These are phyloP conservation scores for Drosophila subsilvestris DNA, from an alignment of 2,888 invertebrate species.

Conservation along the genomic window DNA sequence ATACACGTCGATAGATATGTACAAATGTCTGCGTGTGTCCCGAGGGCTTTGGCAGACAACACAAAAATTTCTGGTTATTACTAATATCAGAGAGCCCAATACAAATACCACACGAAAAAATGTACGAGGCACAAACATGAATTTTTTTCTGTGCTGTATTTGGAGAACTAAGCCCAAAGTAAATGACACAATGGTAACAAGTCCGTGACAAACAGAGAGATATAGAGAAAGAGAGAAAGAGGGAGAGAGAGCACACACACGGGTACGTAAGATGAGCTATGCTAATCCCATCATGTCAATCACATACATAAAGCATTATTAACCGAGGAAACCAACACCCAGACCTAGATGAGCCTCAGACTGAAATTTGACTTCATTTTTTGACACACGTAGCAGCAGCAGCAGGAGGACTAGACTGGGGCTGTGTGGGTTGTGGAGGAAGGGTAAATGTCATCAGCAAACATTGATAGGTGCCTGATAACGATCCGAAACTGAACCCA, in stretches of 20 bases:
- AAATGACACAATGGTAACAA: slow-evolving; percentile 62
- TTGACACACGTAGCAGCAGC: slow-evolving; percentile 55
- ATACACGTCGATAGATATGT: neutral
- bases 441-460: slow-evolving; percentile 58
- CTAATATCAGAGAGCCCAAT: slow-evolving; percentile 70
- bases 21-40: slow-evolving; percentile 6
- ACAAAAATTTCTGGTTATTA: slow-evolving; percentile 64
- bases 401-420: neutral
- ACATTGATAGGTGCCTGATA: slow-evolving; percentile 70
- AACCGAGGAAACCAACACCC: neutral
- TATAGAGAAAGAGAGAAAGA: neutral
- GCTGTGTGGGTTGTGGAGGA: slow-evolving; percentile 10
- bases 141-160: slow-evolving; percentile 48
- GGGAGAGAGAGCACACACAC: too few species aligned
- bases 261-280: slow-evolving; percentile 19
- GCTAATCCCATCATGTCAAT: slow-evolving; percentile 75
- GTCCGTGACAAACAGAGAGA: slow-evolving; percentile 40
- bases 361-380: slow-evolving; percentile 68
- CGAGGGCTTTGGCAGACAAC: slow-evolving; percentile 35
- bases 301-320: slow-evolving; percentile 36
- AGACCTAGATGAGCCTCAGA: slow-evolving; percentile 27
- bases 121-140: neutral
- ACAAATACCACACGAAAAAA: slow-evolving; percentile 59
- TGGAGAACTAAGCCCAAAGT: slow-evolving; percentile 68
- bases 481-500: slow-evolving; percentile 55